These are phyloP conservation scores for Drosophila pseudotalamancana DNA, from an alignment of 2,888 invertebrate species.

Conservation along the genomic window DNA sequence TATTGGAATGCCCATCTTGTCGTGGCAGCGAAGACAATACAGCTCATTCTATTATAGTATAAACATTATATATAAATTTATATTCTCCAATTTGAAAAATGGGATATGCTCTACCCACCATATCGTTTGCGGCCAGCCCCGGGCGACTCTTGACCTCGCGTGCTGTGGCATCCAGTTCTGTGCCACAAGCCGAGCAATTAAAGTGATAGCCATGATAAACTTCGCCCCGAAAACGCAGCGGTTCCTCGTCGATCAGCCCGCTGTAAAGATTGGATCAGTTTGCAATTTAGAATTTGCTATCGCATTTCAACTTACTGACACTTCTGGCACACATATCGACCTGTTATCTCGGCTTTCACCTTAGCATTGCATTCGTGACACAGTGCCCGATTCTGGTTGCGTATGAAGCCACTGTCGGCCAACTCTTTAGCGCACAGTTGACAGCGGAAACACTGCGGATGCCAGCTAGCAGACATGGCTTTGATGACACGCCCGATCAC, in stretches of 20 bases:
- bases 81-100: too few species aligned
- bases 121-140: conserved; percentile 95
- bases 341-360: conserved; percentile 96
- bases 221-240: conserved; percentile 96
- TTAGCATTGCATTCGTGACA: conserved; percentile 98
- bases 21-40: conserved; percentile 98
- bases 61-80: neutral
- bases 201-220: conserved; percentile 99
- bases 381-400: conserved; percentile 92
- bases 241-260: conserved; percentile 95
- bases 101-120: too few species aligned
- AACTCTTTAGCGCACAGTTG: conserved; percentile 95
- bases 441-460: conserved; percentile 98
- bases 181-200: conserved; percentile 96
- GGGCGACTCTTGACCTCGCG: conserved; percentile 97
- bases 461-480: conserved; percentile 99
- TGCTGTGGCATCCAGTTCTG: conserved; percentile 97
- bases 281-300: neutral
- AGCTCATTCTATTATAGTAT: conserved; percentile 90
- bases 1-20: conserved; percentile 99
- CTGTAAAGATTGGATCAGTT: conserved; percentile 84
- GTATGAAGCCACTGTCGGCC: conserved; percentile 98
- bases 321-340: conserved; percentile 98
- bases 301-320: conserved; percentile 92
- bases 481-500: conserved; percentile 99